A percentile compares a stretch with the other conserved stretches of the same genome.
phyloP scores from a whole-genome alignment of 2,888 invertebrate species.

The Nemotelus pantherinus region DNA sequence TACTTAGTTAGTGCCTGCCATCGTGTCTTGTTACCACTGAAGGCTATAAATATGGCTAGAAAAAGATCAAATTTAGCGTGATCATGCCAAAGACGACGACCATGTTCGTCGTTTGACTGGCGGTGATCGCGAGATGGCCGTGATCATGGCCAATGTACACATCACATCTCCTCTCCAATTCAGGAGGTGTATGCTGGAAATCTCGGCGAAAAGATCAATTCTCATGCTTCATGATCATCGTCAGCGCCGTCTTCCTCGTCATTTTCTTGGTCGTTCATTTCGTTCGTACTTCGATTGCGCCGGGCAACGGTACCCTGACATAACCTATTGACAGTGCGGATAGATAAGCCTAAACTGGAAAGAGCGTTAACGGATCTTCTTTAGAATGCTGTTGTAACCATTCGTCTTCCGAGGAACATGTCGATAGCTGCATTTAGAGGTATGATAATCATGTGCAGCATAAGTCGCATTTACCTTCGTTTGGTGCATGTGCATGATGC shows the following conservation, averaged over 20 bases:
- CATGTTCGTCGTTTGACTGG: background rate
- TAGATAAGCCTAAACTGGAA: conserved; percentile 32
- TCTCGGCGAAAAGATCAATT: conserved; percentile 40
- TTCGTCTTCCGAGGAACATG: background rate
- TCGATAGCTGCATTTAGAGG: no score
- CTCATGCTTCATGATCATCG: conserved; percentile 40
- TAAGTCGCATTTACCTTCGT: no score
- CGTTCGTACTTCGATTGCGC: background rate
- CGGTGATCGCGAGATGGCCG: background rate
- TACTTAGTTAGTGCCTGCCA: no score
- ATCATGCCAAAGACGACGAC: conserved; percentile 6
- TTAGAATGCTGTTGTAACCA: conserved; percentile 20
- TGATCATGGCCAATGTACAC: conserved; percentile 34
- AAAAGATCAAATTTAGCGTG: conserved; percentile 25
- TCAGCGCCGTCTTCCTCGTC: background rate
- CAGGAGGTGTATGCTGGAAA: conserved; percentile 8
- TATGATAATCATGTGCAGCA: no score
- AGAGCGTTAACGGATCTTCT: conserved; percentile 22
- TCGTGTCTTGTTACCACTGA: no score
- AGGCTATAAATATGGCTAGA: background rate
- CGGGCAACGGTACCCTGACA: conserved; percentile 41
- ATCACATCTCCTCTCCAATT: background rate
- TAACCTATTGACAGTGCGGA: conserved; percentile 44
- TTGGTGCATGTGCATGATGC: no score
- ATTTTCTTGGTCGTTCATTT: no score